A percentile compares a stretch with the other conserved stretches of the same genome.
These are phyloP conservation scores for Paraescarpia echinospica DNA, from an alignment of 1,140 invertebrate species.

Conservation along the genomic window DNA sequence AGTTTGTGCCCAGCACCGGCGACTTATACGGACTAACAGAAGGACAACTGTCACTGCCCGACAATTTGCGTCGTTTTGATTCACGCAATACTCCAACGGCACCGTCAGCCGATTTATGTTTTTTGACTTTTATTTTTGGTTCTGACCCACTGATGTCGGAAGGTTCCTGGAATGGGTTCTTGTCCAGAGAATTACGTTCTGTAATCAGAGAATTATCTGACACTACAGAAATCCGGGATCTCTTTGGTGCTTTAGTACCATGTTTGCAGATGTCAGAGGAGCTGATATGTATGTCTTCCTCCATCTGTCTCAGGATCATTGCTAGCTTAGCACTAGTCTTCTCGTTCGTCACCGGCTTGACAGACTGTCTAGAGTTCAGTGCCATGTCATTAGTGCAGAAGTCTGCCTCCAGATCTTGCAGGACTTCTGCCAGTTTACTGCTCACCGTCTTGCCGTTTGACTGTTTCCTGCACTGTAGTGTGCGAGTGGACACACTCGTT, in stretches of 20 bases:
- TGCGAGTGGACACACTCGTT: too few relatives aligned
- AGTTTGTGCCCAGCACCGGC: background rate
- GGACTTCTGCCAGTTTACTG: background rate
- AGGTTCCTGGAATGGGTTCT: background rate
- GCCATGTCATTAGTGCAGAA: background rate
- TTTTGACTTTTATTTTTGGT: background rate
- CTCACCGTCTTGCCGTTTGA: background rate
- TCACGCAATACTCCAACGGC: background rate
- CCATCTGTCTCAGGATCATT: background rate
- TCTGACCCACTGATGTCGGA: background rate
- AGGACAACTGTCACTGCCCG: background rate
- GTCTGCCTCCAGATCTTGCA: background rate
- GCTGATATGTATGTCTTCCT: background rate
- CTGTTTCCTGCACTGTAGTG: background rate
- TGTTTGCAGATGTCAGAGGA: background rate
- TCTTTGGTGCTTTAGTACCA: background rate
- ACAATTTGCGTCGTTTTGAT: background rate
- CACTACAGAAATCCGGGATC: background rate
- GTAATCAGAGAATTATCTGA: background rate
- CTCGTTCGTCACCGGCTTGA: background rate
- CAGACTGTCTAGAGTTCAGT: background rate
- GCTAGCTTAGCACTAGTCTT: background rate
- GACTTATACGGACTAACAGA: background rate
- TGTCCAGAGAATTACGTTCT: background rate
- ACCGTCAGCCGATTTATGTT: background rate